These are phyloP conservation scores for Leguminivora glycinivorella DNA, from an alignment of 1,140 invertebrate species.

Conservation along the genomic window DNA sequence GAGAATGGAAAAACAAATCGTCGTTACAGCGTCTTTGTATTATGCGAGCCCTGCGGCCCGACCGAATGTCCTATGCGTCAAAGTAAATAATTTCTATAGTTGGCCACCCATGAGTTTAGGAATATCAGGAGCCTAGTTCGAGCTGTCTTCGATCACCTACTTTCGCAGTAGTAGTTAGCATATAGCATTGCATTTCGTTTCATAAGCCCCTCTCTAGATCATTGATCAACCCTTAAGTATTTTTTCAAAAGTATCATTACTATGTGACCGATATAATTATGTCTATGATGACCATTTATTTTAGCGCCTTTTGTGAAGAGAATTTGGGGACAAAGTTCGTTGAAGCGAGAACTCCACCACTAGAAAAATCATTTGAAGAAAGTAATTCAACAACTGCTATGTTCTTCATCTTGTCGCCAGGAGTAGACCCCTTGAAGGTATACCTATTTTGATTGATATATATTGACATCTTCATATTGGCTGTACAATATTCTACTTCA, in stretches of 20 bases:
- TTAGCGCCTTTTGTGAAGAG: slow-evolving; percentile 86
- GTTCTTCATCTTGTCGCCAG: slow-evolving; percentile 97
- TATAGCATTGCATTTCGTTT: no score
- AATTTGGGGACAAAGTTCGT: slow-evolving; percentile 91
- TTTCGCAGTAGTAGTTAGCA: no score
- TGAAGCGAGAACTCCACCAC: slow-evolving; percentile 87
- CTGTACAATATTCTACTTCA: no score
- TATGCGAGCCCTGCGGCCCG: slow-evolving; percentile 92
- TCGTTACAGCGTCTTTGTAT: slow-evolving; percentile 94
- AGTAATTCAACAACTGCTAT: slow-evolving; percentile 91
- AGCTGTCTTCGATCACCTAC: no score
- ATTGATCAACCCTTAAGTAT: no score
- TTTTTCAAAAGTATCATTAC: no score
- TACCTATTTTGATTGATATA: no score
- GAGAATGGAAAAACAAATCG: slow-evolving; percentile 97
- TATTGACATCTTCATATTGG: no score
- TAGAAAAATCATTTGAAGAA: slow-evolving; percentile 93
- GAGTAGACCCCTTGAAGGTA: slow-evolving; percentile 93
- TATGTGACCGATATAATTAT: neutral
- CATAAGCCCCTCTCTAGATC: no score
- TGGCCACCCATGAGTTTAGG: no score
- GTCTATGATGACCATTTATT: slow-evolving; percentile 69
- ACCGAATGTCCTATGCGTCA: slow-evolving; percentile 91
- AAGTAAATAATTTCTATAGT: slow-evolving; percentile 45
- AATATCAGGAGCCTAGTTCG: no score